Conservation (phyloP, 2,797 vertebrate species). For the Somateria mollissima region DNA sequence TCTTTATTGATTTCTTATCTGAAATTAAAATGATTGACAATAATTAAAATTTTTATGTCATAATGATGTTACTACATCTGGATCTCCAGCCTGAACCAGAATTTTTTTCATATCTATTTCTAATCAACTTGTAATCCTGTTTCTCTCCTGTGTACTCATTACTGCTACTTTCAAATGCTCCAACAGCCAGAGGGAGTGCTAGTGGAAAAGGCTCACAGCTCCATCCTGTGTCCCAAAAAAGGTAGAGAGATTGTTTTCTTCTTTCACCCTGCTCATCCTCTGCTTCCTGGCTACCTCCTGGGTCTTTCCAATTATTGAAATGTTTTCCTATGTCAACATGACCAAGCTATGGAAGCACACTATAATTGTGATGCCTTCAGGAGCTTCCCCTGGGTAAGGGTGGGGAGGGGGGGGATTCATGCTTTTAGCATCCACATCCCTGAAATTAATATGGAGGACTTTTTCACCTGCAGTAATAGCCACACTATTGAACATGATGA, state of each 20-base stretch:
- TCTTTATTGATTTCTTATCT: not conserved
- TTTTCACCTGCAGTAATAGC: not conserved
- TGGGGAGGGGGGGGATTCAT: not conserved
- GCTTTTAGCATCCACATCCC: not conserved
- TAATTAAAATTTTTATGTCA: not conserved
- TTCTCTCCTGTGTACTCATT: not conserved
- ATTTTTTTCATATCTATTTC: not conserved
- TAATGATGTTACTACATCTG: not conserved
- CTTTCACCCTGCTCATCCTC: not conserved
- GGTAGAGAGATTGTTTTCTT: slow-evolving; percentile 42
- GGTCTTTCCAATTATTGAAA: not conserved
- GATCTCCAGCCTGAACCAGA: not conserved
- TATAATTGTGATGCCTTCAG: not conserved
- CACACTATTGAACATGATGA: not conserved
- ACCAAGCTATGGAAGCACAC: not conserved
- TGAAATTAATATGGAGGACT: not conserved
- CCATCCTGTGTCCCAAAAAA: slow-evolving; percentile 64
- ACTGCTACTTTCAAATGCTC: not conserved
- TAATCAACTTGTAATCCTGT: not conserved
- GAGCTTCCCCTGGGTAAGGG: not conserved
- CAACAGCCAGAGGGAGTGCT: slow-evolving; percentile 68
- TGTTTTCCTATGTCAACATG: not conserved
- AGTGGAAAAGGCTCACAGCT: slow-evolving; percentile 65
- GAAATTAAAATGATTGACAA: not conserved
- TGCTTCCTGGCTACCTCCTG: not conserved